phyloP scores from a whole-genome alignment of 2,888 invertebrate genomes.

The Acleris sparsana region DNA sequence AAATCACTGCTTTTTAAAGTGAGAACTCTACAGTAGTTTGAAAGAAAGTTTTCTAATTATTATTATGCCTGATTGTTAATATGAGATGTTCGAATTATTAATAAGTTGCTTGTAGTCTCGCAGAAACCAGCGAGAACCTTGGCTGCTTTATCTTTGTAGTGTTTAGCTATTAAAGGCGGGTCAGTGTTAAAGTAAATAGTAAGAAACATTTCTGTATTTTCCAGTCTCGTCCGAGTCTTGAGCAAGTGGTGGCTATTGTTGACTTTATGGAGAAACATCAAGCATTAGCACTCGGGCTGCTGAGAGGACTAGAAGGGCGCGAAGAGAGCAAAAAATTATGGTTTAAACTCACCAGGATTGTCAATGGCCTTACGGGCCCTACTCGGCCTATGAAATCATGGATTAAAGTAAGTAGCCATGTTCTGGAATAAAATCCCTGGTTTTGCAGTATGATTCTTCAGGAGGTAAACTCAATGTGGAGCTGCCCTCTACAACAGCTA shows the following conservation, averaged over 20 bases:
- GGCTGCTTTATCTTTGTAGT: background rate
- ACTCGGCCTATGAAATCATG: conserved; percentile 76
- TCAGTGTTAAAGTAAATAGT: too few relatives aligned
- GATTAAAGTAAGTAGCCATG: conserved; percentile 63
- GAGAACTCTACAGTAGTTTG: conserved; percentile 31
- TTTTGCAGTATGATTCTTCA: too few relatives aligned
- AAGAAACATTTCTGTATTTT: background rate
- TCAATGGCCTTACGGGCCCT: conserved; percentile 69
- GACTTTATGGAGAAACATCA: conserved; percentile 77
- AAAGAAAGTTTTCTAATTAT: conserved; percentile 10
- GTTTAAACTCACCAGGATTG: conserved; percentile 65
- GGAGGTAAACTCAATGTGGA: too few relatives aligned
- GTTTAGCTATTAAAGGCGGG: background rate
- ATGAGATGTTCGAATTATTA: background rate
- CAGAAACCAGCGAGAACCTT: background rate
- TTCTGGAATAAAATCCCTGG: too few relatives aligned
- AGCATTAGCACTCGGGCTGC: conserved; percentile 61
- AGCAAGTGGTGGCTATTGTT: conserved; percentile 73
- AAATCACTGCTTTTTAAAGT: conserved; percentile 12
- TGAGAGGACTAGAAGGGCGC: conserved; percentile 71
- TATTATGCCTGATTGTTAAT: background rate
- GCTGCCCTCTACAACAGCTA: too few relatives aligned
- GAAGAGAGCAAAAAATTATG: conserved; percentile 74
- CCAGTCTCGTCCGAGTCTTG: conserved; percentile 72
- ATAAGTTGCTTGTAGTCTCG: background rate